These are phyloP conservation scores for Gryon sp. DNA, from an alignment of 1,140 invertebrate species.

Conservation along the genomic window DNA sequence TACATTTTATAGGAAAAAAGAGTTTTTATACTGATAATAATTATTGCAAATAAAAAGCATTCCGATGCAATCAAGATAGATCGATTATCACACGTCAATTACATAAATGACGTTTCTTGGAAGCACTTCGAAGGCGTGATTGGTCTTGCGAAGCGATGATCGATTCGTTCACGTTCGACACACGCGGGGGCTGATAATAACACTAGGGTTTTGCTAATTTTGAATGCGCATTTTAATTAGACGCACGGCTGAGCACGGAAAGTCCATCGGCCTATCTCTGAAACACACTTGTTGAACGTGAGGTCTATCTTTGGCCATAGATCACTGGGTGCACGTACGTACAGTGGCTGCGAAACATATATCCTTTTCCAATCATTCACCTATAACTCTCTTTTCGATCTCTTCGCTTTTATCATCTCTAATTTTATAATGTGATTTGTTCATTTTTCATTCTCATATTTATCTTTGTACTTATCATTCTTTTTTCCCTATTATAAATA, in stretches of 20 bases:
- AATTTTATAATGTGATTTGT: conserved; percentile 25
- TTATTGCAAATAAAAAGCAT: conserved; percentile 5
- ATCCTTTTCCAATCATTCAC: conserved; percentile 24
- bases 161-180: conserved; percentile 41
- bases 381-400: conserved; percentile 17
- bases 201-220: conserved; percentile 22
- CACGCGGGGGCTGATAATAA: conserved; percentile 21
- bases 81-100: conserved; percentile 15
- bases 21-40: too few relatives aligned
- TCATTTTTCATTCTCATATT: too few relatives aligned
- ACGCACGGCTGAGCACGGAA: conserved; percentile 56
- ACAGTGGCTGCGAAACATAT: conserved; percentile 39
- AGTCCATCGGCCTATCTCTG: conserved; percentile 72
- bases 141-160: conserved; percentile 44
- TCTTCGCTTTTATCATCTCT: conserved; percentile 6
- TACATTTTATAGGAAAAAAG: too few relatives aligned
- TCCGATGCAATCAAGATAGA: conserved; percentile 4
- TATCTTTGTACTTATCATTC: too few relatives aligned
- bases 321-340: conserved; percentile 69
- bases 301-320: conserved; percentile 78
- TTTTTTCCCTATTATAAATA: conserved; percentile 8
- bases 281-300: conserved; percentile 79
- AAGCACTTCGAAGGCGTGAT: conserved; percentile 29
- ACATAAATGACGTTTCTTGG: conserved; percentile 30
- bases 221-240: conserved; percentile 64